Evolutionary conservation across 1,140 invertebrate genomes (phyloP), one percentile per base, ranked within the genome.

Genomic region (Manduca sexta): DNA sequence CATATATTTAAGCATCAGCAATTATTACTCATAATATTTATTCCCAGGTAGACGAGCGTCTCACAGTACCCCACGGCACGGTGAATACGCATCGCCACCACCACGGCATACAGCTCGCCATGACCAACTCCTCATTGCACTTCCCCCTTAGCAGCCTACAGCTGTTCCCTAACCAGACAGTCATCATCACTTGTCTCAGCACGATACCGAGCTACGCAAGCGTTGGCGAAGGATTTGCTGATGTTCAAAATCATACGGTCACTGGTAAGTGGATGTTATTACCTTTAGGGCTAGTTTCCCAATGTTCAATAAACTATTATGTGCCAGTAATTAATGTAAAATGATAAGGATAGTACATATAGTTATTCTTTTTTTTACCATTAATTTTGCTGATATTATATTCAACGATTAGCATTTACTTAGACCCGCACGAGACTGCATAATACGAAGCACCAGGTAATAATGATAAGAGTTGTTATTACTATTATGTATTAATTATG

Each of bases 171-270:
- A 91, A 92, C 65, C 90, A 91, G 33, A 85, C 87, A 39, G 85
- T 93, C 38, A 88, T 90, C 50, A 88, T 93, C 46, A 92, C 90
- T 45, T 93, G 92, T 60, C 82, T 91, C 37, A 89, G 91, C 44
- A 93, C 92, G 31, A 93, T 93, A 69, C 92, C 92, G 1, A 89
- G 89, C 54, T 91, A 91, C 42, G 85, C 90, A 1, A 89, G 83
- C 14, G 73, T 88, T 40, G 87, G 87, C 8, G 90, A 90, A 58
- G 86, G 90, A 29, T 93, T 90, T 62, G 92, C 92, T 15, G 92
- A 93, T 73, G 84, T 90, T 29, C 90, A 89, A 65, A 91, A 89
- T 49, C 87, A 89, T 60, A 91, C 90, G 11, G 88, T 92, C 40
- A 81, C 87, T 55, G 91, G 92, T 93, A 86, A 88, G 87, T 88